Evolutionary conservation across 2,113 vertebrate genomes (phyloP), one percentile per base, ranked within the genome.

Genomic region (Seriola rivoliana): DNA sequence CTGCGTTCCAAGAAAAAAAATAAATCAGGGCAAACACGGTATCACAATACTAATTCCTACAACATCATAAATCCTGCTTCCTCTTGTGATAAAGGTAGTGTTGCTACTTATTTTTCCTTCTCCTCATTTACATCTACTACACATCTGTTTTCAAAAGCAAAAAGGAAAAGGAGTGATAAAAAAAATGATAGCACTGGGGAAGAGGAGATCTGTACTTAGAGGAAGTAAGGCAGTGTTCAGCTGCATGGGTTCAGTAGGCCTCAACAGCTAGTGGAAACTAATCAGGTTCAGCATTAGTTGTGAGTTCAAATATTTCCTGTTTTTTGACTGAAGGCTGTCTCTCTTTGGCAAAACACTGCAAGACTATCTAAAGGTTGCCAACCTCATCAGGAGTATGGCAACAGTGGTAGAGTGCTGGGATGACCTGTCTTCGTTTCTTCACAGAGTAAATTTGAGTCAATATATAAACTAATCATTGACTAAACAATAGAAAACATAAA

Each of bases 1-100:
- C 52, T 63, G 60, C 1, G 19, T 75, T 60, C 21, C 69, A 64
- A 57, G 46, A 63, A 55, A 82, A 78, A 69, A n/a, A 40, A 29
- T 29, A 29, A 29, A 46, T 85, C 21, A 75, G 44, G 44, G 38
- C 21, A 54, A 52, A 29, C 2, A 48, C n/a, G 55, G 6, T 1
- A 34, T 60, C 44, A 65, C 38, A 11, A 46, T n/a, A 3, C 3
- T 44, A 2, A 13, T 32, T 46, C n/a, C 7, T 2, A 36, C 23
- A n/a, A 10, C 12, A 23, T 54, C 8, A 29, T n/a, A 8, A 38
- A 48, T 58, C 25, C 25, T 57, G 34, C 34, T 72, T 29, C 25
- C 25, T 29, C 25, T 29, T 29, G 25, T 29, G 25, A 29, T 29
- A 29, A 29, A 29, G 25, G 25, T 29, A 29, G 25, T 29, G 25